phyloP scores from a whole-genome alignment of 2,888 invertebrate species.

The Biston stratarius region DNA sequence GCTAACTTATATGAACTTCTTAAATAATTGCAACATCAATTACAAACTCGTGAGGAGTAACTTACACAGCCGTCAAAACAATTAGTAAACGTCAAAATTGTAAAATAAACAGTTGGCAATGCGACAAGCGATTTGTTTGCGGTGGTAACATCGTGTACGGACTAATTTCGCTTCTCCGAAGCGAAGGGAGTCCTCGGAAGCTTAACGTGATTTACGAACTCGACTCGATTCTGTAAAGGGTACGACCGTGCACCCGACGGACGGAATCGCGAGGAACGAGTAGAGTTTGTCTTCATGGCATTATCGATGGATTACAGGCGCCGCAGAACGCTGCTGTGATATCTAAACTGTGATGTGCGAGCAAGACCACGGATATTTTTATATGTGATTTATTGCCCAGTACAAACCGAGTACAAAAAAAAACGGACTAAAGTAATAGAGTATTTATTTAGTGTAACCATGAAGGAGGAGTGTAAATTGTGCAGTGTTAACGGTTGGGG shows the following conservation, averaged over 20 bases:
- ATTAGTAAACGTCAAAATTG: constrained; percentile 53
- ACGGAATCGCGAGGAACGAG: constrained; percentile 39
- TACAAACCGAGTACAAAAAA: constrained; percentile 87
- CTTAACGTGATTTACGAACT: constrained; percentile 45
- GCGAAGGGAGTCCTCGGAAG: constrained; percentile 43
- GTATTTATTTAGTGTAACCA: constrained; percentile 62
- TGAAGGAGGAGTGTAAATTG: constrained; percentile 85
- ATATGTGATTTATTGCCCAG: constrained; percentile 86
- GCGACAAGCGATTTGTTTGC: constrained; percentile 63
- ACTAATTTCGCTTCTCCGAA: constrained; percentile 55
- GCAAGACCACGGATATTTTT: constrained; percentile 82
- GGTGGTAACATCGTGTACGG: constrained; percentile 54
- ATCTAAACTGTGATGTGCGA: constrained; percentile 81
- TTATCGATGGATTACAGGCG: constrained; percentile 63
- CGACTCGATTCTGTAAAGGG: constrained; percentile 42
- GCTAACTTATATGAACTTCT: background rate
- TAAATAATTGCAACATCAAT: constrained; percentile 10
- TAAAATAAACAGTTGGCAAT: constrained; percentile 49
- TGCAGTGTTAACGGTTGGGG: constrained; percentile 82
- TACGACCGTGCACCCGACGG: constrained; percentile 33
- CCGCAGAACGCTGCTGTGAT: constrained; percentile 81
- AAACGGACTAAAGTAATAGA: constrained; percentile 71
- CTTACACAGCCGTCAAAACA: constrained; percentile 42
- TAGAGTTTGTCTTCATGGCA: constrained; percentile 45
- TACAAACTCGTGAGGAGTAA: constrained; percentile 32